Conservation (phyloP, 2,113 vertebrate species). For the Clupea harengus region DNA sequence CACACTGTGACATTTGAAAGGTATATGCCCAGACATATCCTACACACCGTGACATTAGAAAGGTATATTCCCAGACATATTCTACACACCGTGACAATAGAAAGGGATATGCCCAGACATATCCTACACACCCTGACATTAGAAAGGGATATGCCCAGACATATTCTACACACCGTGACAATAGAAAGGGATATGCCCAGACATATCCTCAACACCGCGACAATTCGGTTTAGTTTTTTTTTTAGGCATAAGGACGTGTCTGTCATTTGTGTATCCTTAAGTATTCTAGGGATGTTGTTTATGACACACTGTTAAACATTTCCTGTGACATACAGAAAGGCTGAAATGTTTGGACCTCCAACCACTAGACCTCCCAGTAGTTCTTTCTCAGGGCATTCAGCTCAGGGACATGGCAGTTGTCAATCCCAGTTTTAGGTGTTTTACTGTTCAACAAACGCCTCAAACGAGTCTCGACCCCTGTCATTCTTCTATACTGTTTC, state of each 20-base stretch:
- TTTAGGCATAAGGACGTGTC: neutral
- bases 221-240: neutral
- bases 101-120: neutral
- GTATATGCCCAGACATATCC: too few species aligned
- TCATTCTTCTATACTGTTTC: neutral
- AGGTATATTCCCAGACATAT: too few species aligned
- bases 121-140: neutral
- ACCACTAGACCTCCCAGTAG: neutral
- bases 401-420: neutral
- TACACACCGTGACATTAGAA: too few species aligned
- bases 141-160: too few species aligned
- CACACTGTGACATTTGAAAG: too few species aligned
- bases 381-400: neutral
- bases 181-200: neutral
- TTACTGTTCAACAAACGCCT: neutral
- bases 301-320: too few species aligned
- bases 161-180: neutral
- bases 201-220: neutral
- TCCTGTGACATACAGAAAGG: neutral
- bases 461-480: neutral
- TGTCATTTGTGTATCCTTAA: neutral
- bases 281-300: neutral
- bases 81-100: neutral
- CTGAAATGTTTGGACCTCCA: neutral
- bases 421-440: neutral